A percentile compares a stretch with the other conserved stretches of the same genome.
Conservation (phyloP, 2,797 vertebrate genomes). For the Sardinella longiceps region DNA sequence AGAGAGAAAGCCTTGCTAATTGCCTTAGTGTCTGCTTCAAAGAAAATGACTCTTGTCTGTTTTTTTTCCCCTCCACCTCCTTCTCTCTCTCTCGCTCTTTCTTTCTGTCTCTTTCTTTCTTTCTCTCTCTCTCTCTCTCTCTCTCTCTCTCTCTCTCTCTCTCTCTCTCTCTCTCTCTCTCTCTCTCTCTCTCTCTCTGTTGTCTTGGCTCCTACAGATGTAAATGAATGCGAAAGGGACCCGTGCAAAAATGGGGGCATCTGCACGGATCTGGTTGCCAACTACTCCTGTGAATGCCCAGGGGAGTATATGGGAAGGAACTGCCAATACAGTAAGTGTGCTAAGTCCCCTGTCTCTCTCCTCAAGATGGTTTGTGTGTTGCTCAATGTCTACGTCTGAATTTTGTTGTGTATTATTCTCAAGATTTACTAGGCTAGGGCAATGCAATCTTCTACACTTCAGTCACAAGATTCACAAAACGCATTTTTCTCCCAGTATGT, state of each 20-base stretch:
- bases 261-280: constrained; percentile 94
- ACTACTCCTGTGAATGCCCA: constrained; percentile 97
- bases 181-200: not conserved
- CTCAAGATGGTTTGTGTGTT: constrained; percentile 29
- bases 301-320: constrained; percentile 99
- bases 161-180: not conserved
- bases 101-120: not conserved
- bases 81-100: too few relatives aligned
- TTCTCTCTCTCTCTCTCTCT: constrained; percentile 1
- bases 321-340: constrained; percentile 94
- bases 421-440: not conserved
- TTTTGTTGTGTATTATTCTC: not conserved
- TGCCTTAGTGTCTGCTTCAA: constrained; percentile 58
- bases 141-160: not conserved
- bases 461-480: not conserved
- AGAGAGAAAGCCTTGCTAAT: constrained; percentile 59
- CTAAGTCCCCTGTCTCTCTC: not conserved
- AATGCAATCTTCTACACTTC: not conserved
- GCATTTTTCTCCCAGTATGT: not conserved
- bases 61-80: not conserved
- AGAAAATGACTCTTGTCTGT: constrained; percentile 53
- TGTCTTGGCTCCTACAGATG: constrained; percentile 73
- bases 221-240: constrained; percentile 94
- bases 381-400: constrained; percentile 41
- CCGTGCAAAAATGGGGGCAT: constrained; percentile 97